These are phyloP conservation scores for Folsomia manolachei DNA, from an alignment of 2,888 invertebrate species.

Conservation along the genomic window DNA sequence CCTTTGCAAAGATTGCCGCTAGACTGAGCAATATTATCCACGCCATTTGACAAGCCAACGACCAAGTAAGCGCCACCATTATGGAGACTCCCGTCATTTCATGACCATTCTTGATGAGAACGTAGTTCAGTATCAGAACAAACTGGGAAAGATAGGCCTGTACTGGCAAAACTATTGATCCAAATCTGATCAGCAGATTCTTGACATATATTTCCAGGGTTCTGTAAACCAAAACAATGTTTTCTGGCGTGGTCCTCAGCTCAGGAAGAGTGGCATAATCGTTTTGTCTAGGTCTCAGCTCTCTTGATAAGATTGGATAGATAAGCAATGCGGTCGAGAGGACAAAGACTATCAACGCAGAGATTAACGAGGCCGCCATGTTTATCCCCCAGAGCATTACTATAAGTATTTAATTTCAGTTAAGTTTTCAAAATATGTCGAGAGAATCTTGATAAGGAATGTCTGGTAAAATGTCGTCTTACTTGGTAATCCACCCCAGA, in stretches of 20 bases:
- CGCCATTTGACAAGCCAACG: neutral
- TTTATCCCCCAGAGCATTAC: no score
- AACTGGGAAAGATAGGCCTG: neutral
- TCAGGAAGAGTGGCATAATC: no score
- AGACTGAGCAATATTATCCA: neutral
- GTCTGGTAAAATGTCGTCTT: no score
- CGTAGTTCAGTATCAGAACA: neutral
- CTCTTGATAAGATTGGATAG: no score
- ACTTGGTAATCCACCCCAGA: neutral
- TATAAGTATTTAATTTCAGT: no score
- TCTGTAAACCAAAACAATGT: neutral
- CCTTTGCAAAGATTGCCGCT: neutral
- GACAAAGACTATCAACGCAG: no score
- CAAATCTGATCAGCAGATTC: neutral
- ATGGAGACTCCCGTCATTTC: neutral
- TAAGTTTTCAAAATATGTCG: no score
- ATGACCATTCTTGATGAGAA: neutral
- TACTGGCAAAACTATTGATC: neutral
- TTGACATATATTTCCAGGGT: neutral
- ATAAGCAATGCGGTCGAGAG: no score
- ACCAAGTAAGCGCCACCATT: neutral
- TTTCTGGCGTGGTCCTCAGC: neutral
- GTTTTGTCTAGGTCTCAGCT: no score
- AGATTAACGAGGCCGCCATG: no score
- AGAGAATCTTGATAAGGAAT: no score